phyloP scores from a whole-genome alignment of 2,888 invertebrate genomes.

The Lochmaea crataegi region DNA sequence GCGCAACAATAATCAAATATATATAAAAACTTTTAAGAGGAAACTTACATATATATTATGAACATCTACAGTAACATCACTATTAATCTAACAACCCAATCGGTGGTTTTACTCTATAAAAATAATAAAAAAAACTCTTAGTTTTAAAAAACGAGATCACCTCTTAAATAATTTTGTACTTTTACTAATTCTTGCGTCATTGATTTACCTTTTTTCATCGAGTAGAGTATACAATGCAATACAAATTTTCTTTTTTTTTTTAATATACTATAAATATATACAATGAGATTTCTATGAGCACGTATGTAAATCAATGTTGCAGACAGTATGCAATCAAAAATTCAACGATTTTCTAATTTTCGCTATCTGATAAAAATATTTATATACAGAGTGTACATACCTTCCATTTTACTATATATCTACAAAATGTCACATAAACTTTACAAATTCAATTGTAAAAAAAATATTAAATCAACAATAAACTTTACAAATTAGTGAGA shows the following conservation, averaged over 20 bases:
- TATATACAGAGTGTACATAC: conserved; percentile 54
- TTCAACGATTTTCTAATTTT: conserved; percentile 53
- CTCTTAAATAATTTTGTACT: conserved; percentile 65
- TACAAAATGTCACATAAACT: conserved; percentile 46
- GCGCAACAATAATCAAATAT: conserved; percentile 44
- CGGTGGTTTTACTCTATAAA: conserved; percentile 52
- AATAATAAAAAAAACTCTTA: conserved; percentile 57
- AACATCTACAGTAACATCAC: conserved; percentile 44
- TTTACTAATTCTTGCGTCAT: conserved; percentile 53
- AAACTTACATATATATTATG: conserved; percentile 40
- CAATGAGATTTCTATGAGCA: conserved; percentile 47
- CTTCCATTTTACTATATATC: conserved; percentile 45
- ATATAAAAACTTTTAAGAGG: conserved; percentile 41
- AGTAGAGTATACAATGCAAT: conserved; percentile 36
- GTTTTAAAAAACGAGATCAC: conserved; percentile 63
- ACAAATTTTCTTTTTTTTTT: not conserved
- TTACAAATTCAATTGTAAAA: conserved; percentile 41
- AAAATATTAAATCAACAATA: conserved; percentile 47
- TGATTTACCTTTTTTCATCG: conserved; percentile 40
- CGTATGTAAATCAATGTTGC: conserved; percentile 47
- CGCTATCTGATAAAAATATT: conserved; percentile 49
- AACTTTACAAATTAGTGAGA: conserved; percentile 47
- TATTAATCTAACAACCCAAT: conserved; percentile 48
- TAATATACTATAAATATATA: conserved; percentile 22
- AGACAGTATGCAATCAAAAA: conserved; percentile 46